Percentiles rank a stretch among this genome's conserved stretches.
phyloP scores from a whole-genome alignment of 2,113 vertebrate genomes.

The Danio rerio region DNA sequence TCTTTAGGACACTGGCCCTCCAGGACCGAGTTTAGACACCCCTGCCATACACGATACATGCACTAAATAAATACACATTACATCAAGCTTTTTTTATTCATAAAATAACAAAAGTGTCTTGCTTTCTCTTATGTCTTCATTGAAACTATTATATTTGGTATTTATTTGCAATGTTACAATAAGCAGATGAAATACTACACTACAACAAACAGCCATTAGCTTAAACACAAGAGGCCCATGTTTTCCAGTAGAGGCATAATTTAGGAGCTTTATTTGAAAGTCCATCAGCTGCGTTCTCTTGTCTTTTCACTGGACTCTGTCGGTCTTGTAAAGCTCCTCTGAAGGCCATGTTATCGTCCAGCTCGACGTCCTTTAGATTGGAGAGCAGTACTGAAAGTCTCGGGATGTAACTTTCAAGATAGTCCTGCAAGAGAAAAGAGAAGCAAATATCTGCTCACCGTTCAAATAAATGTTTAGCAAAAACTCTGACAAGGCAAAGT shows the following conservation, averaged over 20 bases:
- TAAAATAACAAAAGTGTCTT: too few species aligned
- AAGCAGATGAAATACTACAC: too few species aligned
- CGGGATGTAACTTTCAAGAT: constrained; percentile 4
- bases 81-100: too few species aligned
- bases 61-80: too few species aligned
- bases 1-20: too few species aligned
- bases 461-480: not conserved
- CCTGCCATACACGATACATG: too few species aligned
- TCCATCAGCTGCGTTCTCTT: not conserved
- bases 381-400: not conserved
- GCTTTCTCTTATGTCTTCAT: too few species aligned
- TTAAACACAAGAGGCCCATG: constrained; percentile 60
- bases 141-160: too few species aligned
- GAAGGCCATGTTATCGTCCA: not conserved
- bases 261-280: too few species aligned
- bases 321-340: not conserved
- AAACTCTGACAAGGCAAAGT: not conserved
- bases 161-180: too few species aligned
- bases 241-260: constrained; percentile 68
- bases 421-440: not conserved
- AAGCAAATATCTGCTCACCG: not conserved
- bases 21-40: too few species aligned
- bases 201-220: too few species aligned
- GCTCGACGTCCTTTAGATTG: not conserved
- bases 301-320: constrained; percentile 53